Conservation (phyloP, 2,888 invertebrate genomes). For the Luperina testacea region DNA sequence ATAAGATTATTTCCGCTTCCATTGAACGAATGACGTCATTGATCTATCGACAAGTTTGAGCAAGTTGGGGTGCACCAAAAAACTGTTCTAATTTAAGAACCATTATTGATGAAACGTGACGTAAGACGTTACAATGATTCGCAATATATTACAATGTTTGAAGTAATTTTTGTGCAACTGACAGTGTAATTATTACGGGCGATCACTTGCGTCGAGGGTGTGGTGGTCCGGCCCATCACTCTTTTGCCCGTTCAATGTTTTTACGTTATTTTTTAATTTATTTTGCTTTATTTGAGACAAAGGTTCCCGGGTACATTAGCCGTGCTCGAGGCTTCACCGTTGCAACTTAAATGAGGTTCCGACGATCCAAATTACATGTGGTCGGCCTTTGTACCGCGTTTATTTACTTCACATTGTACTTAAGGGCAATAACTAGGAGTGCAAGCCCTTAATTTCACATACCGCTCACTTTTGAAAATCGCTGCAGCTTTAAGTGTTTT, state of each 20-base stretch:
- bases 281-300: constrained; percentile 86
- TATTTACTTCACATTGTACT: constrained; percentile 90
- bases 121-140: constrained; percentile 56
- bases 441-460: constrained; percentile 83
- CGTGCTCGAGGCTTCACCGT: constrained; percentile 79
- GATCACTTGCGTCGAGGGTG: constrained; percentile 83
- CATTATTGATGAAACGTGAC: constrained; percentile 47
- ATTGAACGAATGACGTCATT: constrained; percentile 63
- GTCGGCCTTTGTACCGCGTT: constrained; percentile 83
- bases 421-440: constrained; percentile 88
- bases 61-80: constrained; percentile 55
- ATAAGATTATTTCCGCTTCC: constrained; percentile 60
- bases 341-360: constrained; percentile 87
- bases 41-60: constrained; percentile 66
- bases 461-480: constrained; percentile 81
- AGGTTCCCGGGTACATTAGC: constrained; percentile 84
- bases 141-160: constrained; percentile 67
- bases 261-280: constrained; percentile 86
- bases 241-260: constrained; percentile 85
- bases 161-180: constrained; percentile 80
- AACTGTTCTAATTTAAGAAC: constrained; percentile 48
- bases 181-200: constrained; percentile 86
- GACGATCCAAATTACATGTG: constrained; percentile 88
- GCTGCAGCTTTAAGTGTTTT: constrained; percentile 79
- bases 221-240: constrained; percentile 84